phyloP scores from a whole-genome alignment of 2,888 invertebrate species.

The Lymantria dispar region DNA sequence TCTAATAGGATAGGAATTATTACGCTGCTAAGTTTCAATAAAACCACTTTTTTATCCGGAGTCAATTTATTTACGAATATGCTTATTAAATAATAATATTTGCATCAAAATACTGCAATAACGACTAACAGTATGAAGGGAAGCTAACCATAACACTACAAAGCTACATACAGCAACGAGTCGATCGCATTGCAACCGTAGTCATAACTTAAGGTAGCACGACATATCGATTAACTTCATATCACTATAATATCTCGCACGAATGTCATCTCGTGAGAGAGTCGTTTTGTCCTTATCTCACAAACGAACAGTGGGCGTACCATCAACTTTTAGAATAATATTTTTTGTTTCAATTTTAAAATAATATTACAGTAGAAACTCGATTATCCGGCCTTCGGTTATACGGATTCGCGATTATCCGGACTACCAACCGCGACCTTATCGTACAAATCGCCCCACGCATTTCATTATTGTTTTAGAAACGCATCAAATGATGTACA shows the following conservation, averaged over 20 bases:
- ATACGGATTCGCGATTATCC: no score
- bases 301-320: no score
- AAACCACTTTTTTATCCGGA: constrained; percentile 66
- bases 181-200: constrained; percentile 29
- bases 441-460: no score
- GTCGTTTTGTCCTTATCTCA: no score
- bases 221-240: constrained; percentile 4
- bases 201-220: constrained; percentile 25
- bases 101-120: constrained; percentile 81
- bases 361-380: no score
- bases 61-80: constrained; percentile 82
- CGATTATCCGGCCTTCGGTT: no score
- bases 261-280: not conserved
- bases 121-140: constrained; percentile 72
- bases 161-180: constrained; percentile 59
- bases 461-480: no score
- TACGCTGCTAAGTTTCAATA: constrained; percentile 12
- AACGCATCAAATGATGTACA: no score
- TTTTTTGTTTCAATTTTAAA: no score
- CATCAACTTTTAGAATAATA: no score
- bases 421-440: no score
- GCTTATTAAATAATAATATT: constrained; percentile 80
- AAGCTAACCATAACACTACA: constrained; percentile 64
- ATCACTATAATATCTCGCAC: not conserved
- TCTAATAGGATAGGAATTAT: no score